These are phyloP conservation scores for Pachyrhynchus sulphureomaculatus DNA, from an alignment of 1,140 invertebrate genomes.

Conservation along the genomic window DNA sequence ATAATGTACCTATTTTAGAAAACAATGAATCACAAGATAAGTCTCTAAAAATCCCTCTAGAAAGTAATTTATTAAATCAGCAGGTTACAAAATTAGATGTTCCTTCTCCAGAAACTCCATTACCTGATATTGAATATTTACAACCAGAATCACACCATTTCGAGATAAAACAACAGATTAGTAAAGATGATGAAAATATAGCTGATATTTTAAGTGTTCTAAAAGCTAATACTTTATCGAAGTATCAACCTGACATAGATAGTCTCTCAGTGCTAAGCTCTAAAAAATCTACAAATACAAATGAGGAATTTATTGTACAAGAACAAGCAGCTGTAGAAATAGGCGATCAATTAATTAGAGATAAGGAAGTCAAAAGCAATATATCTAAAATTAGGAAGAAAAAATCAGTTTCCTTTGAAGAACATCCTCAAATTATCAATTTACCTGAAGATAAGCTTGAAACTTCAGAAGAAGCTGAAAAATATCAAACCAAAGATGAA, in stretches of 20 bases:
- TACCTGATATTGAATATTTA: constrained; percentile 19
- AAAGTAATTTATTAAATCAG: background rate
- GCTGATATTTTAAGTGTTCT: constrained; percentile 5
- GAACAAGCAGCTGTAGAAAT: constrained; percentile 3
- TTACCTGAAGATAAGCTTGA: constrained; percentile 33
- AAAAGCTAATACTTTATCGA: constrained; percentile 17
- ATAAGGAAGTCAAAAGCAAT: constrained; percentile 24
- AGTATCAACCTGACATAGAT: constrained; percentile 6
- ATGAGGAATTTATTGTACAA: constrained; percentile 3
- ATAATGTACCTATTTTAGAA: no score
- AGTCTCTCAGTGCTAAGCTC: background rate
- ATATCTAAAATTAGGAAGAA: constrained; percentile 36
- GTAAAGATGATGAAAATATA: constrained; percentile 5
- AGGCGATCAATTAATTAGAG: background rate
- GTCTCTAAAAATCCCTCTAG: background rate
- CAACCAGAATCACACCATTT: constrained; percentile 7
- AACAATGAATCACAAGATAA: background rate
- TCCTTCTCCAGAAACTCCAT: constrained; percentile 10
- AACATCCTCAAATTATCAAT: constrained; percentile 39
- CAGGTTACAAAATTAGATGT: constrained; percentile 4
- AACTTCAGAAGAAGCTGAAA: background rate
- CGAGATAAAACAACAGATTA: background rate
- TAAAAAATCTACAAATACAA: constrained; percentile 7
- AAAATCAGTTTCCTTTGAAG: constrained; percentile 45
- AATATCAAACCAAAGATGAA: constrained; percentile 16